Base-by-base conservation (phyloP, 1,140 invertebrate genomes). In the Drosophila quadrilineata region DNA sequence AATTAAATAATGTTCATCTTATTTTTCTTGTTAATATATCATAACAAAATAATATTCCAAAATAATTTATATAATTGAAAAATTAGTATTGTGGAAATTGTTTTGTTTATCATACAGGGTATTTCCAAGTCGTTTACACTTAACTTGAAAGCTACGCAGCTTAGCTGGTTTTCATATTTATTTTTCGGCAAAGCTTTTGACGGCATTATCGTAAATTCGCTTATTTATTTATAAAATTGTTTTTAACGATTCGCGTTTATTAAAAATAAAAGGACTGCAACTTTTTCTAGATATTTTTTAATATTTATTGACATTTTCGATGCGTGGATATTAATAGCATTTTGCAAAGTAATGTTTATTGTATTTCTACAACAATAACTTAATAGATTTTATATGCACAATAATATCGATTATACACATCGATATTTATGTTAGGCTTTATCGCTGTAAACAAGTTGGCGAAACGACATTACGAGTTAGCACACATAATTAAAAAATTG, bases 191-290 rank as follows among this genome's bases (percentile, higher is more conserved):
- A 35, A 10, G 1, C 8, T 26, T 57, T 46, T 60, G 17, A 16
- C 19, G 19, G 24, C n/a, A 28, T 41, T 28, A 29, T 8, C 28
- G 28, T 63, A 54, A 48, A 53, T 60, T 46, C 52, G 48, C 43
- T 24, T 49, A 36, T 21, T 12, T 28, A 24, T 50, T 33, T 45
- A 22, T 48, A 53, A 56, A 68, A 53, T 46, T 57, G 12, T 35
- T 35, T 40, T 53, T 12, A 21, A 10, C 10, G 48, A 6, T 6
- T 19, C 10, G 33, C 9, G 45, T 16, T 41, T 41, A 22, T 4
- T 22, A 40, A 40, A 40, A 40, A 33, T 38, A 33, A 19, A 41
- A 57, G 36, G 17, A 9, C 2, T 19, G 12, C 6, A 19, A 16
- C 29, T n/a, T 53, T 41, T 8, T n/a, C n/a, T 31, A 31, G 9